Conservation (phyloP, 1,140 invertebrate species). For the Bacillus rossius region DNA sequence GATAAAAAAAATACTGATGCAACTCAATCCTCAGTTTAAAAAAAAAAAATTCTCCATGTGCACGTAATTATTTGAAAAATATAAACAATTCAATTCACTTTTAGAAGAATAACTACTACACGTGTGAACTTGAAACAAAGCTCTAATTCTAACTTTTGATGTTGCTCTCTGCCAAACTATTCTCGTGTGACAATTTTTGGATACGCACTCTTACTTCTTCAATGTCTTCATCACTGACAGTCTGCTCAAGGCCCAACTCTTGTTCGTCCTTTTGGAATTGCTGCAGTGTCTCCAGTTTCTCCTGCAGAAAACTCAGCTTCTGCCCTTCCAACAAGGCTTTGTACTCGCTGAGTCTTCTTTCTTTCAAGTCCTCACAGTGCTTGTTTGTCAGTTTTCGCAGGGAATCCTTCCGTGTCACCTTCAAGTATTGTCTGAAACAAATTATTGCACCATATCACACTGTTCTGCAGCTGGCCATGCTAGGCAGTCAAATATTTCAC, state of each 20-base stretch:
- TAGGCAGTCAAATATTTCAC: too few species aligned
- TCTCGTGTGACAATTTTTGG: slow-evolving; percentile 34
- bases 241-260: slow-evolving; percentile 53
- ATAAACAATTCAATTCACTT: too few species aligned
- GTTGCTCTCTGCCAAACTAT: too few species aligned
- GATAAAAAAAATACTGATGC: too few species aligned
- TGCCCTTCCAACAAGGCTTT: slow-evolving; percentile 54
- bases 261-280: slow-evolving; percentile 67
- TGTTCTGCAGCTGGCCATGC: too few species aligned
- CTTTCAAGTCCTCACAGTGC: slow-evolving; percentile 58
- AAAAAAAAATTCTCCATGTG: too few species aligned
- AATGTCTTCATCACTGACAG: slow-evolving; percentile 60
- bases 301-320: slow-evolving; percentile 57
- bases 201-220: slow-evolving; percentile 49
- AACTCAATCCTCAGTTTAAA: too few species aligned
- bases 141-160: too few species aligned
- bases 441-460: too few species aligned
- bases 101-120: too few species aligned
- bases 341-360: slow-evolving; percentile 58
- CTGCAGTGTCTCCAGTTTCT: slow-evolving; percentile 52
- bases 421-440: slow-evolving; percentile 39
- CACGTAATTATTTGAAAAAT: too few species aligned
- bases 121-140: too few species aligned
- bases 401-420: slow-evolving; percentile 59
- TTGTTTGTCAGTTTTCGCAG: slow-evolving; percentile 55